A percentile compares a stretch with the other conserved stretches of the same genome.
Conservation (phyloP, 2,797 vertebrate genomes). For the Darevskia mixta region DNA sequence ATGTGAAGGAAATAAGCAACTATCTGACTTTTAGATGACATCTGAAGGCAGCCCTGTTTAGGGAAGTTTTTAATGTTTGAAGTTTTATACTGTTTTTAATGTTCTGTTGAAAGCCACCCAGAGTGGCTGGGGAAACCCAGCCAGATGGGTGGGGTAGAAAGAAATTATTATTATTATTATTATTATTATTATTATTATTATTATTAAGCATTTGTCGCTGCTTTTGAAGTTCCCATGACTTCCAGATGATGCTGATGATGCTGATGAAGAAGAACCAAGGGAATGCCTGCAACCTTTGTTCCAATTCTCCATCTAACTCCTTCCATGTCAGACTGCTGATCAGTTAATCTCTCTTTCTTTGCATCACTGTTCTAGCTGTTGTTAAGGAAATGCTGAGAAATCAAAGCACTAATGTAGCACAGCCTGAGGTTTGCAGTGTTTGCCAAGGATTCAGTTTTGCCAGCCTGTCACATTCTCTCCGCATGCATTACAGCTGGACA, state of each 20-base stretch:
- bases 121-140: too few relatives aligned
- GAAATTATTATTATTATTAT: too few relatives aligned
- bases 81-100: too few relatives aligned
- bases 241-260: too few relatives aligned
- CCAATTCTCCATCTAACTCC: background rate
- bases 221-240: background rate
- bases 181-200: too few relatives aligned
- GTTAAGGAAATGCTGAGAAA: background rate
- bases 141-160: too few relatives aligned
- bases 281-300: background rate
- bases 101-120: too few relatives aligned
- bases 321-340: slow-evolving; percentile 10
- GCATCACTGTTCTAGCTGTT: slow-evolving; percentile 6
- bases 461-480: slow-evolving; percentile 1
- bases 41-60: too few relatives aligned
- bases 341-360: slow-evolving; percentile 18
- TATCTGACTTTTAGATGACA: too few relatives aligned
- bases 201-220: background rate
- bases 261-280: background rate
- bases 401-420: slow-evolving; percentile 22
- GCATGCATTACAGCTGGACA: background rate
- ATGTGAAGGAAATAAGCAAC: too few relatives aligned
- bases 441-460: slow-evolving; percentile 22
- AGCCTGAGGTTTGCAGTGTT: slow-evolving; percentile 15
- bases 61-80: too few relatives aligned